A percentile compares a stretch with the other conserved stretches of the same genome.
Evolutionary conservation across 2,113 vertebrate species (phyloP).

Genomic region (Perognathus longimembris): DNA sequence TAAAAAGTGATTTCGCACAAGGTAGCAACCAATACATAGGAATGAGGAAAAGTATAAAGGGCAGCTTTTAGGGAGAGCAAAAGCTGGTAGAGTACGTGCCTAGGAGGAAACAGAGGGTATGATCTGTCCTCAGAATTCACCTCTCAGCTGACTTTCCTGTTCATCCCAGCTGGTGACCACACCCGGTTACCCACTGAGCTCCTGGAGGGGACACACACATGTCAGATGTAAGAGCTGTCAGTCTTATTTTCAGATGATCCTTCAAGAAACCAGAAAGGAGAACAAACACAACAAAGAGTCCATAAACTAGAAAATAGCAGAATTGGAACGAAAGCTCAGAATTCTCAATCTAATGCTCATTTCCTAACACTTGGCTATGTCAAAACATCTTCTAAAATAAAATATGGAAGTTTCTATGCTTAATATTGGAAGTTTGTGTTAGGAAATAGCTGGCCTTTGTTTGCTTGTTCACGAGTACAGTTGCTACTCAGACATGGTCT

Average conservation of each 20-base stretch:
- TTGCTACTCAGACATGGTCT: neutral
- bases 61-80: neutral
- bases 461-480: neutral
- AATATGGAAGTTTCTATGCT: neutral
- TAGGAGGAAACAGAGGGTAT: neutral
- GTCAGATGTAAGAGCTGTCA: neutral
- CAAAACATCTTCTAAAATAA: constrained; percentile 34
- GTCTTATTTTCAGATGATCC: neutral
- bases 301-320: neutral
- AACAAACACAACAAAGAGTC: neutral
- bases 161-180: neutral
- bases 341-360: neutral
- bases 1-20: neutral
- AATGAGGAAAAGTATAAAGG: neutral
- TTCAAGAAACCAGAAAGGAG: neutral
- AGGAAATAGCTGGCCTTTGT: constrained; percentile 48
- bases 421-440: constrained; percentile 2
- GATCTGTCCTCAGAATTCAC: neutral
- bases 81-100: neutral
- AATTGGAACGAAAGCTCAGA: neutral
- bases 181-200: neutral
- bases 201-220: neutral
- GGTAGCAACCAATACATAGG: neutral
- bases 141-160: neutral
- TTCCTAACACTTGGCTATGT: neutral